Conservation (phyloP, 2,888 invertebrate genomes). For the Colostygia pectinataria region DNA sequence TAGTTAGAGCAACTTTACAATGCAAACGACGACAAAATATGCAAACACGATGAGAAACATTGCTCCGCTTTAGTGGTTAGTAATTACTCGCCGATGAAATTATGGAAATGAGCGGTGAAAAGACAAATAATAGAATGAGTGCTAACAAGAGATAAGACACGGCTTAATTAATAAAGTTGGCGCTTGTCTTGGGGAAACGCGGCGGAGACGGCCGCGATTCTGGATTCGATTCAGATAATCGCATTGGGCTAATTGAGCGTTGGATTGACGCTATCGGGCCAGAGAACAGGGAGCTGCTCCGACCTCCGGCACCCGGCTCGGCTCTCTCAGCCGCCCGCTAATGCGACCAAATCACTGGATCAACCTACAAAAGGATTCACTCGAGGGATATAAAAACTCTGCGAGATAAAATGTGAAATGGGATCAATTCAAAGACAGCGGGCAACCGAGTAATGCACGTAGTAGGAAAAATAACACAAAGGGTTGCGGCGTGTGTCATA, state of each 20-base stretch:
- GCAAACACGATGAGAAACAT: slow-evolving; percentile 72
- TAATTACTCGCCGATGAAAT: slow-evolving; percentile 80
- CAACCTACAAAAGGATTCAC: slow-evolving; percentile 54
- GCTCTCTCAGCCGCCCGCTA: slow-evolving; percentile 55
- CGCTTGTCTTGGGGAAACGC: slow-evolving; percentile 71
- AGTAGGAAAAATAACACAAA: slow-evolving; percentile 65
- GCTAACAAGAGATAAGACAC: slow-evolving; percentile 83
- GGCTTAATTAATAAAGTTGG: slow-evolving; percentile 83
- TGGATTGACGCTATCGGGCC: slow-evolving; percentile 80
- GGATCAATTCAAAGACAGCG: slow-evolving; percentile 56
- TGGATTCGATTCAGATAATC: slow-evolving; percentile 80
- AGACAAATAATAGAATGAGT: slow-evolving; percentile 84
- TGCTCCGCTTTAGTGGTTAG: slow-evolving; percentile 73
- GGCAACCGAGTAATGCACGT: slow-evolving; percentile 51
- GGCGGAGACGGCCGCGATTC: slow-evolving; percentile 66
- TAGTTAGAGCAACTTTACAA: slow-evolving; percentile 59
- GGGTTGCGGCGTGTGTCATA: slow-evolving; percentile 69
- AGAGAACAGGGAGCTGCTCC: slow-evolving; percentile 43
- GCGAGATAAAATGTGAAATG: slow-evolving; percentile 52
- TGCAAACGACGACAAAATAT: slow-evolving; percentile 72
- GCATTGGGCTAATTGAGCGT: slow-evolving; percentile 81
- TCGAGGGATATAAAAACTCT: slow-evolving; percentile 44
- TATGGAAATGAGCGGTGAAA: slow-evolving; percentile 83
- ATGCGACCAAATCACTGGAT: slow-evolving; percentile 62
- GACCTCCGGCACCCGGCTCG: slow-evolving; percentile 36